These are phyloP conservation scores for Margarornis squamiger DNA, from an alignment of 2,797 vertebrate genomes.

Conservation along the genomic window DNA sequence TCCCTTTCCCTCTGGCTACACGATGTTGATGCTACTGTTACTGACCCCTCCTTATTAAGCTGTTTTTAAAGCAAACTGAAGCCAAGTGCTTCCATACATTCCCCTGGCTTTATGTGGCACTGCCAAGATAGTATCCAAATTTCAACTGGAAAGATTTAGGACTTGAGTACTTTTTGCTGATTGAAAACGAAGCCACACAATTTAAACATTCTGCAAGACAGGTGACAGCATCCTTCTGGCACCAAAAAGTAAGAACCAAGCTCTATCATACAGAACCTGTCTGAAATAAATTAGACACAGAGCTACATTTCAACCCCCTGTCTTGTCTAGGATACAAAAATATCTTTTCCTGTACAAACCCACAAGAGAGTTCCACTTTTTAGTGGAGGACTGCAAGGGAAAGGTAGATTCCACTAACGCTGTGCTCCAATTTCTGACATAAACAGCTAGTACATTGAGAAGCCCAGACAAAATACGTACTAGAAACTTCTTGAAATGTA, in stretches of 20 bases:
- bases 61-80: not conserved
- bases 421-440: not conserved
- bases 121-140: not conserved
- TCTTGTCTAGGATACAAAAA: not conserved
- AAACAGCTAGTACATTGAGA: not conserved
- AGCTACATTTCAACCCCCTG: not conserved
- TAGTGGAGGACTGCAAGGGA: not conserved
- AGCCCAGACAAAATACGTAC: not conserved
- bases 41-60: fast-evolving
- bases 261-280: not conserved
- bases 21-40: not conserved
- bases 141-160: not conserved
- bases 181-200: not conserved
- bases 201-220: not conserved
- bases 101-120: not conserved
- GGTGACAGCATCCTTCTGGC: not conserved
- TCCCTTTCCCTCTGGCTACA: not conserved
- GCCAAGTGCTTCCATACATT: not conserved
- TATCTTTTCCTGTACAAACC: not conserved
- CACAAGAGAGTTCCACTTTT: not conserved
- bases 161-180: not conserved
- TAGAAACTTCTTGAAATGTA: not conserved
- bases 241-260: not conserved
- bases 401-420: not conserved
- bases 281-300: not conserved